Evolutionary conservation across 2,113 vertebrate genomes (phyloP).

Genomic region (Erythrocercus mccallii): DNA sequence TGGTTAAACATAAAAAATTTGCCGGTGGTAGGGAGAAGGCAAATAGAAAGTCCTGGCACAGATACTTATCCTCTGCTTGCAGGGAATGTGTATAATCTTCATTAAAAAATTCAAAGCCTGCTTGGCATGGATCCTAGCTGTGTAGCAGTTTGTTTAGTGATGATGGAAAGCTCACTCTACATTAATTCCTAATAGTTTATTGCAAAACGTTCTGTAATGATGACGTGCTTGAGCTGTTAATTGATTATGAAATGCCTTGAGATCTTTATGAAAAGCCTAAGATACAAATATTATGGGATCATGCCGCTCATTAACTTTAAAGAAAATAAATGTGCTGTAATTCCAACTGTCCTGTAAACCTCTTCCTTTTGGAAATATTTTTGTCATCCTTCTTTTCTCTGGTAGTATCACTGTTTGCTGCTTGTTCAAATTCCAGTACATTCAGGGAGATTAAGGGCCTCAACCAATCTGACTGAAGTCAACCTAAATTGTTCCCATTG

Average conservation of each 20-base stretch:
- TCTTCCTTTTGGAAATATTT: conserved; percentile 12
- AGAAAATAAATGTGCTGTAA: conserved; percentile 41
- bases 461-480: not conserved
- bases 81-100: not conserved
- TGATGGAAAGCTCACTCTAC: conserved; percentile 22
- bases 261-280: conserved; percentile 58
- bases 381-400: not conserved
- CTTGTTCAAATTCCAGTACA: not conserved
- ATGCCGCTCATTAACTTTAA: conserved; percentile 45
- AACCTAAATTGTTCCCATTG: not conserved
- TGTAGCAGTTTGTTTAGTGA: not conserved
- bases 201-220: conserved; percentile 53
- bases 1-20: not conserved
- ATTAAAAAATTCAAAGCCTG: not conserved
- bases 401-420: not conserved
- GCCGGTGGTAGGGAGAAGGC: not conserved
- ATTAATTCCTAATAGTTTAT: conserved; percentile 47
- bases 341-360: not conserved
- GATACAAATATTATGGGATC: conserved; percentile 54
- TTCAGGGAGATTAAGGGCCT: not conserved
- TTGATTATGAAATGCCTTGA: conserved; percentile 65
- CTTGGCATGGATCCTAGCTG: not conserved
- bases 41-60: not conserved
- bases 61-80: not conserved
- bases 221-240: conserved; percentile 53